Base-by-base conservation (phyloP, 2,797 vertebrate genomes). In the Sebastes cheni region DNA sequence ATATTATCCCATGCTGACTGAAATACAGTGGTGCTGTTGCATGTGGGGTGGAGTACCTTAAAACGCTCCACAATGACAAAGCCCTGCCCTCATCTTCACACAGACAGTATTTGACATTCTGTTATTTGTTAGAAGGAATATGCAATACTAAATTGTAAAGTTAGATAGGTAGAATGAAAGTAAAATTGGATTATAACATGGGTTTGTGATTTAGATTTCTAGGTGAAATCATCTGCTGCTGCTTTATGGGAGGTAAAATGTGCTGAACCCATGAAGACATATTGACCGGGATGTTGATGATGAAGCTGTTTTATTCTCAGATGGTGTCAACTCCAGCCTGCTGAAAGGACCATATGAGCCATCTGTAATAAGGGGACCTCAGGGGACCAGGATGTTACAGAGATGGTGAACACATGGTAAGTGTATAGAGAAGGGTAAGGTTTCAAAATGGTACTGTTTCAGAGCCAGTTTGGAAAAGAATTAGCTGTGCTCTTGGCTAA, bases 351-450 rank as follows among this genome's bases (percentile, higher is more conserved):
- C 82, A 39, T 77, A 60, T 71, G 71, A 81, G 54, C 86, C 86
- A 84, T 90, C 82, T 93, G 84, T 89, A 86, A 88, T 81, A 52
- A 84, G 75, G 77, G 77, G 2, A 83, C 83, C 88, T 89, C 83
- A 71, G 67, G 89, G 86, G 83, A 90, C 75, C 2, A 20, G 77
- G 85, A 90, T 75, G 67, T 73, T 79, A 72, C 67, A 62, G 82
- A 86, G 79, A 94, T 92, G 91, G 66, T 93, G 89, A 94, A 90
- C 89, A 93, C 90, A 94, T 91, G 92, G 93, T 95, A 75, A 93
- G 92, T 91, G 68, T 36, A 18, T 3, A 9, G 46, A n/a, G 5
- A 7, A 80, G 73, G 36, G 4, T 75, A 46, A 6, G 9, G 42
- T 82, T 81, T 87, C 54, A 81, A 27, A 54, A 16, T 55, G 27